phyloP scores from a whole-genome alignment of 2,888 invertebrate genomes.

The Pseudococcus jackbeardsleyi region DNA sequence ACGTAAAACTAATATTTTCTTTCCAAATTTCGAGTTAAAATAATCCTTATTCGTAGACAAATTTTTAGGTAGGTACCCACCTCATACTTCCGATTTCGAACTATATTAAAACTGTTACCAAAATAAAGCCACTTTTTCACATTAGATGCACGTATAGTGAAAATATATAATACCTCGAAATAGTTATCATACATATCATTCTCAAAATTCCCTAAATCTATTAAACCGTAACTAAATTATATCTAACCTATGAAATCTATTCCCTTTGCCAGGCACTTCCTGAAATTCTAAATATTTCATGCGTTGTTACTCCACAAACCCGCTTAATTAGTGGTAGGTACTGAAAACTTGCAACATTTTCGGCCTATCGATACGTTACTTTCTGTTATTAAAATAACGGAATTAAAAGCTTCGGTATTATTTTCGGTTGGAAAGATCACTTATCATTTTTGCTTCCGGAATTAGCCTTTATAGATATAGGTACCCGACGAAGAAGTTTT shows the following conservation, averaged over 20 bases:
- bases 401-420: neutral
- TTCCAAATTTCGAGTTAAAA: too few species aligned
- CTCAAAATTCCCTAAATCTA: neutral
- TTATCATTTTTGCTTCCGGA: neutral
- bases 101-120: too few species aligned
- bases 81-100: too few species aligned
- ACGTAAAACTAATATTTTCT: too few species aligned
- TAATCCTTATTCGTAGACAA: too few species aligned
- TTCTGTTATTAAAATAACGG: neutral
- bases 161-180: neutral
- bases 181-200: neutral
- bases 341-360: neutral
- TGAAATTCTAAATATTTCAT: neutral
- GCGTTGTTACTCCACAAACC: neutral
- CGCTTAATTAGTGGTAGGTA: neutral
- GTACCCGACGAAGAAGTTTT: neutral
- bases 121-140: too few species aligned
- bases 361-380: neutral
- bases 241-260: neutral
- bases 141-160: too few species aligned
- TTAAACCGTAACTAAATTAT: neutral
- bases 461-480: neutral
- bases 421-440: neutral
- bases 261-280: neutral
- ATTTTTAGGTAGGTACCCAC: too few species aligned